A percentile compares a stretch with the other conserved stretches of the same genome.
Evolutionary conservation across 2,797 vertebrate genomes (phyloP).

Genomic region (Arctocebus calabarensis): DNA sequence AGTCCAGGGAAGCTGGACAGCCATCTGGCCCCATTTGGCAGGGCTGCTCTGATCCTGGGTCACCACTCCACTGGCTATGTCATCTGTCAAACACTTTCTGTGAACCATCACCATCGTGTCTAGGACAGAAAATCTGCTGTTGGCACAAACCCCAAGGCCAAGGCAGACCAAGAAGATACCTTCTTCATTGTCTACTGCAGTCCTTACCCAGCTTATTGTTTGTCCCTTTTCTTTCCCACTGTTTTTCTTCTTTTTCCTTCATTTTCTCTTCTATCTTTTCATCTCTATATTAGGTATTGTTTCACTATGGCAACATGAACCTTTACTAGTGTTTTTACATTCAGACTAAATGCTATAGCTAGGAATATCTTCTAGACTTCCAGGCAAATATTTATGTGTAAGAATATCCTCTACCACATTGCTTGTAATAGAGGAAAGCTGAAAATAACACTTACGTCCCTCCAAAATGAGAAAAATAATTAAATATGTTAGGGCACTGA

Average conservation of each 20-base stretch:
- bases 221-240: background rate
- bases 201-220: background rate
- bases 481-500: background rate
- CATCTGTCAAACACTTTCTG: constrained; percentile 67
- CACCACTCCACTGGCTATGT: background rate
- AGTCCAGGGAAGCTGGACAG: constrained; percentile 24
- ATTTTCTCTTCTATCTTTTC: background rate
- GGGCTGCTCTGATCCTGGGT: background rate
- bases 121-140: background rate
- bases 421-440: background rate
- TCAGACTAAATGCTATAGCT: background rate
- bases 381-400: background rate
- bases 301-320: background rate
- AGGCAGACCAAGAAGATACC: background rate
- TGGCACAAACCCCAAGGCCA: background rate
- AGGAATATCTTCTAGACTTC: background rate
- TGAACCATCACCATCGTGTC: background rate
- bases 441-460: fast-evolving
- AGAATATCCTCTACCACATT: background rate
- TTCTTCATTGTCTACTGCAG: fast-evolving
- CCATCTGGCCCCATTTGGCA: constrained; percentile 71
- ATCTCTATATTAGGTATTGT: background rate
- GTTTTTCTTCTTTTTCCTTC: background rate
- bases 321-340: background rate
- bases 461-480: background rate